phyloP scores from a whole-genome alignment of 2,113 vertebrate genomes.

The Anguilla japonica region DNA sequence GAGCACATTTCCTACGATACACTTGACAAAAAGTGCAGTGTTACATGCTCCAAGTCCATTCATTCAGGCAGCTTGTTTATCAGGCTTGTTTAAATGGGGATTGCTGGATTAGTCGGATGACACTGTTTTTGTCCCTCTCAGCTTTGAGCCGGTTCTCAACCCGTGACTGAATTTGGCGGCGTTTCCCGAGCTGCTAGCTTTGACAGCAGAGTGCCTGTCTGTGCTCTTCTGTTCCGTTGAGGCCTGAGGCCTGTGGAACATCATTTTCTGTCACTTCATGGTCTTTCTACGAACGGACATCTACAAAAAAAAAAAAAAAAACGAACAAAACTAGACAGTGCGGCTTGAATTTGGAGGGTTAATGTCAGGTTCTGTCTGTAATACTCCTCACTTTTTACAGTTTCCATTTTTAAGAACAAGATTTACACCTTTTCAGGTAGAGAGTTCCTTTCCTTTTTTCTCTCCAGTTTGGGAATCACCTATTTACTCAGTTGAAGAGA shows the following conservation, averaged over 20 bases:
- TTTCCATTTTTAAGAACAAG: no score
- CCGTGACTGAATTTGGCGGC: not conserved
- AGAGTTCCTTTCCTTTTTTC: no score
- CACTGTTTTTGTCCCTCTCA: not conserved
- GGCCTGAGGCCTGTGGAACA: not conserved
- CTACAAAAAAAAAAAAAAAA: no score
- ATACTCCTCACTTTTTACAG: no score
- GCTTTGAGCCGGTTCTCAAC: not conserved
- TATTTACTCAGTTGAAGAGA: no score
- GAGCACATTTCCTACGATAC: not conserved
- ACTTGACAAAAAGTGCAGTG: not conserved
- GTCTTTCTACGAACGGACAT: no score
- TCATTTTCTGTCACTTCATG: not conserved
- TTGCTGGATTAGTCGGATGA: not conserved
- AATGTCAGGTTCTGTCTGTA: no score
- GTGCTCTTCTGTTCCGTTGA: not conserved
- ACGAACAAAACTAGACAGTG: not conserved
- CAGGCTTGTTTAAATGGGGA: not conserved
- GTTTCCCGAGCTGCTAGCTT: not conserved
- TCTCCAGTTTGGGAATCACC: no score
- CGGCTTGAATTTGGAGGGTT: not conserved
- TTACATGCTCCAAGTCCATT: slow-evolving; percentile 14
- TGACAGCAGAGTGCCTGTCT: not conserved
- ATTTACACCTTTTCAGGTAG: no score
- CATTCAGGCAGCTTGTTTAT: not conserved